Evolutionary conservation across 1,140 invertebrate species (phyloP).

Genomic region (Zaprionus davidi): DNA sequence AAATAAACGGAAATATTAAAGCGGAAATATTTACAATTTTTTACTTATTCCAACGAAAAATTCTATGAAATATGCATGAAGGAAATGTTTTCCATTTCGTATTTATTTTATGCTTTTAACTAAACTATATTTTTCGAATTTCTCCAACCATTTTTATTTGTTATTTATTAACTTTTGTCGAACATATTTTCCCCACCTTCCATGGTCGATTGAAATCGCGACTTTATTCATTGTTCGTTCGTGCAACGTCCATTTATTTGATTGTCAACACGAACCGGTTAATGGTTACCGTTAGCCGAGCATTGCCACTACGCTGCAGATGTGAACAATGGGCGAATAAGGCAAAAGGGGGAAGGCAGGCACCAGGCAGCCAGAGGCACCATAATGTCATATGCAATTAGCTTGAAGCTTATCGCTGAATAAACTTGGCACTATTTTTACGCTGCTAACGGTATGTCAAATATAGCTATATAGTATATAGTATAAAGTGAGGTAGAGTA

Average conservation of each 20-base stretch:
- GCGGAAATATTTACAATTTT: background rate
- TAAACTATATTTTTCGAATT: background rate
- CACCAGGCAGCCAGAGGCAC: background rate
- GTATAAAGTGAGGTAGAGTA: background rate
- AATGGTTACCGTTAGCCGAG: slow-evolving; percentile 15
- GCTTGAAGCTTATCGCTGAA: slow-evolving; percentile 22
- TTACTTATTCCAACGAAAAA: background rate
- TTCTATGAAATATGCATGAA: background rate
- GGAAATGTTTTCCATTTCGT: background rate
- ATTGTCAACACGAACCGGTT: slow-evolving; percentile 25
- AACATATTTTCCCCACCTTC: background rate
- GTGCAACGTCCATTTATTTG: background rate
- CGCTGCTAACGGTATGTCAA: slow-evolving; percentile 15
- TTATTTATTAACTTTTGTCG: background rate
- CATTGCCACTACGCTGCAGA: background rate
- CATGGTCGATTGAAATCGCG: slow-evolving; percentile 21
- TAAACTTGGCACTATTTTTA: slow-evolving; percentile 3
- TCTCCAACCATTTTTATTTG: background rate
- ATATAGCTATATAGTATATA: background rate
- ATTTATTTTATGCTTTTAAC: background rate
- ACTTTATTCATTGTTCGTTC: slow-evolving; percentile 10
- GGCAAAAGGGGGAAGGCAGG: background rate
- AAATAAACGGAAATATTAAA: background rate
- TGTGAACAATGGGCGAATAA: slow-evolving; percentile 7
- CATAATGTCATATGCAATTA: slow-evolving; percentile 44